Percentiles rank a stretch among this genome's conserved stretches.
These are phyloP conservation scores for Chrysodeixis includens DNA, from an alignment of 2,888 invertebrate species.

Conservation along the genomic window DNA sequence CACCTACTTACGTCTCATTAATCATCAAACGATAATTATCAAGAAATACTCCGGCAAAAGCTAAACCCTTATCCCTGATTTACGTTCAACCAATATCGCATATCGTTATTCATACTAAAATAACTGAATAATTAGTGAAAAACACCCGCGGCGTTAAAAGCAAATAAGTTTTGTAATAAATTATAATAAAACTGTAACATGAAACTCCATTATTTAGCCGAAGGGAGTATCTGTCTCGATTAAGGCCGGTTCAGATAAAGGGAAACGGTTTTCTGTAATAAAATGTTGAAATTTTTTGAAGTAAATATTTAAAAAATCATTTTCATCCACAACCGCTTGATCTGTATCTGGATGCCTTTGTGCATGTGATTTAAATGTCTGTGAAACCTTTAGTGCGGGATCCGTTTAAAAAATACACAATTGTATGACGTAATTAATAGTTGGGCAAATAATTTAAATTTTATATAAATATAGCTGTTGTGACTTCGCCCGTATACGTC, in stretches of 20 bases:
- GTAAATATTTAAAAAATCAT: no score
- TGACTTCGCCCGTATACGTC: no score
- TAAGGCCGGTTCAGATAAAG: conserved; percentile 31
- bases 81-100: conserved; percentile 62
- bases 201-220: conserved; percentile 68
- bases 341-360: no score
- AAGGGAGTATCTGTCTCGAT: conserved; percentile 59
- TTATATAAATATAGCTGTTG: no score
- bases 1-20: conserved; percentile 17
- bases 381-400: no score
- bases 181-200: conserved; percentile 71
- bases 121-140: conserved; percentile 65
- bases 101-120: conserved; percentile 62
- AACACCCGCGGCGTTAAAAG: conserved; percentile 66
- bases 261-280: neutral
- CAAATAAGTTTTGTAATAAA: conserved; percentile 72
- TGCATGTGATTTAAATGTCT: no score
- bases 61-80: conserved; percentile 54
- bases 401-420: no score
- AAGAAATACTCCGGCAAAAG: conserved; percentile 19
- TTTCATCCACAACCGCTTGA: no score
- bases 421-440: no score
- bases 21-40: conserved; percentile 42
- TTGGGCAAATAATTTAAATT: no score
- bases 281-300: neutral